Base-by-base conservation (phyloP, 2,113 vertebrate genomes). In the Rana temporaria region DNA sequence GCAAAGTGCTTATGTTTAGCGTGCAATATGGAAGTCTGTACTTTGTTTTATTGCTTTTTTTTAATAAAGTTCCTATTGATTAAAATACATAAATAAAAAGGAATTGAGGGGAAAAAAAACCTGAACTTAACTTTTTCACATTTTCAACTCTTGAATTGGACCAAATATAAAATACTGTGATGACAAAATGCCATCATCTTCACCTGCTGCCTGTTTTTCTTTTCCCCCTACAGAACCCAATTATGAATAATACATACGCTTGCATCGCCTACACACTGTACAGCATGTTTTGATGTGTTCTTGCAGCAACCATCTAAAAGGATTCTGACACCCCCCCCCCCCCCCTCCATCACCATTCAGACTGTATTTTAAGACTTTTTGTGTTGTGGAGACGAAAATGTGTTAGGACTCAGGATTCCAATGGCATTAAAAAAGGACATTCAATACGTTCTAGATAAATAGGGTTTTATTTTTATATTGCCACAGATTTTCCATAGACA, bases 241-340 rank as follows among this genome's bases (percentile, higher is more conserved):
- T 77, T 76, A 68, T 34, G 56, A 55, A 65, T 62, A 30, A 24
- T 83, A 67, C 81, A 77, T 67, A 57, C 56, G 60, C 66, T 66
- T 19, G 11, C n/a, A 24, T 48, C 63, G 26, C 76, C 76, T 64
- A 78, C 62, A 78, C 75, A 55, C 75, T 30, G 62, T 53, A 63
- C 42, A 66, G 76, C 22, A 19, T 34, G 76, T 55, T 66, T 66
- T 78, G 42, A 66, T 55, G 53, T 52, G 65, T 63, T 64, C 52
- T 55, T 66, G 62, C 63, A 30, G 64, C 26, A 55, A n/a, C n/a
- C 20, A 66, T 55, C 11, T 34, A 59, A 70, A 55, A 60, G 55
- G 71, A 32, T 74, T 74, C 56, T 17, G 19, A 14, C 53, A 8
- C 60, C 30, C 26, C 55, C 55, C 18, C 57, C 60, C 30, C 26